These are phyloP conservation scores for Mycetomoellerius zeteki DNA, from an alignment of 1,140 invertebrate genomes.

Conservation along the genomic window DNA sequence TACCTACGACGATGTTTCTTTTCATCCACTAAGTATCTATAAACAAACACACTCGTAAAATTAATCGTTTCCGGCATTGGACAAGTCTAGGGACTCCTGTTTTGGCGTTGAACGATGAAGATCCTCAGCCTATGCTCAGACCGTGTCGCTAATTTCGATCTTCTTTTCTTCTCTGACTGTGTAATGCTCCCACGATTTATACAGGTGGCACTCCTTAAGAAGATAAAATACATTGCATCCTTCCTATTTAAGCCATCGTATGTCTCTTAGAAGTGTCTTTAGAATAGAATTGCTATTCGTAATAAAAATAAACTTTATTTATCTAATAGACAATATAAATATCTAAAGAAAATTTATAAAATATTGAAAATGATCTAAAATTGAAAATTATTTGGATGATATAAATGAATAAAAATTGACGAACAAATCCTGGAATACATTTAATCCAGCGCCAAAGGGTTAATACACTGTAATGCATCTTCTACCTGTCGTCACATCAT, in stretches of 20 bases:
- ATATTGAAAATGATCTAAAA: not conserved
- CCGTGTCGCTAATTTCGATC: constrained; percentile 31
- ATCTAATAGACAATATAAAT: not conserved
- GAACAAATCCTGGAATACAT: not conserved
- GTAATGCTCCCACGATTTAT: constrained; percentile 70
- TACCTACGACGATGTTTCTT: constrained; percentile 22
- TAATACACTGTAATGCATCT: constrained; percentile 23
- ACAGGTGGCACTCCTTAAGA: constrained; percentile 59
- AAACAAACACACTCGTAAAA: constrained; percentile 47
- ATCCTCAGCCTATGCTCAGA: constrained; percentile 58
- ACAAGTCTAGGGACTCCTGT: constrained; percentile 29
- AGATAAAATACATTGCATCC: constrained; percentile 63
- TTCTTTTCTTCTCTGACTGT: constrained; percentile 38
- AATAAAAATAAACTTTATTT: not conserved
- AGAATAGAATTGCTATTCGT: not conserved
- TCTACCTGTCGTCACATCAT: constrained; percentile 55
- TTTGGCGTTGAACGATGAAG: constrained; percentile 56
- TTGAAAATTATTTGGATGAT: not conserved
- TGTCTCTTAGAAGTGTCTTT: not conserved
- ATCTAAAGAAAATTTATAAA: not conserved
- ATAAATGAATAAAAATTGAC: not conserved
- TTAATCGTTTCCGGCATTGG: constrained; percentile 59
- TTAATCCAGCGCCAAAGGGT: not conserved
- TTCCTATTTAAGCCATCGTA: constrained; percentile 68
- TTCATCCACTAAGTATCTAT: constrained; percentile 44